These are phyloP conservation scores for Pelochelys cantorii DNA, from an alignment of 2,797 vertebrate genomes.

Conservation along the genomic window DNA sequence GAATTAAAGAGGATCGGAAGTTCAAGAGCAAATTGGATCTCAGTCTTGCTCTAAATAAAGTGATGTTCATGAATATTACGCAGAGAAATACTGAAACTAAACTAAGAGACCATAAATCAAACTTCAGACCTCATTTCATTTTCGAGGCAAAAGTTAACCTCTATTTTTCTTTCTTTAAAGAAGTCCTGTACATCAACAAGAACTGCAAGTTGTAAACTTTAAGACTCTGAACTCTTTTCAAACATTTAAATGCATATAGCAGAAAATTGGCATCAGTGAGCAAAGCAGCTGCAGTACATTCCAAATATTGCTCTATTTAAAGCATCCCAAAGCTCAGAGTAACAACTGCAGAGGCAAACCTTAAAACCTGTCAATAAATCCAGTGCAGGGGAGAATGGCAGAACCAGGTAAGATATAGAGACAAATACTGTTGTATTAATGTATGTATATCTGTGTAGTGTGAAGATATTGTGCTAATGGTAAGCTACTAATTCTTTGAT, in stretches of 20 bases:
- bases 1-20: accelerated
- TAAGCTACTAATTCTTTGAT: not conserved
- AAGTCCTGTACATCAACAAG: not conserved
- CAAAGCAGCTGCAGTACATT: slow-evolving; percentile 76
- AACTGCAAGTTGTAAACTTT: not conserved
- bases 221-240: slow-evolving; percentile 50
- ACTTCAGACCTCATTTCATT: not conserved
- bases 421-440: not conserved
- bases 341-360: slow-evolving; percentile 63
- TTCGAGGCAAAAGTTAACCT: not conserved
- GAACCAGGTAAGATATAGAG: slow-evolving; percentile 78
- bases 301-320: slow-evolving; percentile 85
- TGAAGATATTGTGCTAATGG: not conserved
- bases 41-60: not conserved
- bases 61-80: not conserved
- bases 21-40: not conserved
- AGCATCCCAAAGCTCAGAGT: slow-evolving; percentile 64
- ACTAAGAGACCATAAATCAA: not conserved
- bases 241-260: slow-evolving; percentile 31
- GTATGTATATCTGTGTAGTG: accelerated
- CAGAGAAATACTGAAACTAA: not conserved
- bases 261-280: slow-evolving; percentile 69
- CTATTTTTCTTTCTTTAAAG: not conserved
- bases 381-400: slow-evolving; percentile 73
- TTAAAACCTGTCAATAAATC: slow-evolving; percentile 33